Evolutionary conservation across 2,113 vertebrate genomes (phyloP).

Genomic region (Copsychus sechellarum): DNA sequence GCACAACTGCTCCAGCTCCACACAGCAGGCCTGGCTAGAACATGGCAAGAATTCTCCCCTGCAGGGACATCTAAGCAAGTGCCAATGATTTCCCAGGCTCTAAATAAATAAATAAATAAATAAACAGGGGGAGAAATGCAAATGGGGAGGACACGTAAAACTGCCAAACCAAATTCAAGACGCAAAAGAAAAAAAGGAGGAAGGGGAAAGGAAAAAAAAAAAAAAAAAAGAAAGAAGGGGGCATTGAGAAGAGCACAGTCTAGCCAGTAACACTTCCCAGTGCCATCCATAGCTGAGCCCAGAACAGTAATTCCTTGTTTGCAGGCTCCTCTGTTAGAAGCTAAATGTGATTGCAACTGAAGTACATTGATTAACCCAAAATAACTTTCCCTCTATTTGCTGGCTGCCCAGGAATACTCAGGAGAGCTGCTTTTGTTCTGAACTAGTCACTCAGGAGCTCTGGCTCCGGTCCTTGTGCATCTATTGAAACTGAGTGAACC

Average conservation of each 20-base stretch:
- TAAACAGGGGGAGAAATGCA: neutral
- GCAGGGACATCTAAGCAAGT: constrained; percentile 26
- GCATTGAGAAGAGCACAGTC: constrained; percentile 9
- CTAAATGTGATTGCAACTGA: constrained; percentile 70
- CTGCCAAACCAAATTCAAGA: constrained; percentile 33
- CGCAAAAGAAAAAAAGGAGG: neutral
- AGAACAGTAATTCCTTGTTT: constrained; percentile 68
- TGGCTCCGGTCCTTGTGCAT: constrained; percentile 65
- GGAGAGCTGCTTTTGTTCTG: constrained; percentile 75
- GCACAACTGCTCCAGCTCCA: constrained; percentile 47
- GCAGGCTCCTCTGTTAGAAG: constrained; percentile 56
- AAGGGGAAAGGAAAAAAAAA: fast-evolving
- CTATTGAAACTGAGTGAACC: constrained; percentile 78
- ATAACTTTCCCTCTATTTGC: constrained; percentile 73
- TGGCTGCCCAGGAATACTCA: constrained; percentile 69
- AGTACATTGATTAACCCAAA: constrained; percentile 72
- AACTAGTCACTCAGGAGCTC: constrained; percentile 73
- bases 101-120: constrained; percentile 48
- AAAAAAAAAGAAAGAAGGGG: neutral
- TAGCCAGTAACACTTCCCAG: constrained; percentile 62
- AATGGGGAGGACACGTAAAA: constrained; percentile 2
- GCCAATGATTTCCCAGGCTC: constrained; percentile 62
- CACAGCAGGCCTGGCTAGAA: neutral
- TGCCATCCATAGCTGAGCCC: constrained; percentile 34
- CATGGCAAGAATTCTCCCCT: constrained; percentile 49